Evolutionary conservation across 1,140 invertebrate species (phyloP), one percentile per base, ranked within the genome.

Genomic region (Cyclargus thomasi): DNA sequence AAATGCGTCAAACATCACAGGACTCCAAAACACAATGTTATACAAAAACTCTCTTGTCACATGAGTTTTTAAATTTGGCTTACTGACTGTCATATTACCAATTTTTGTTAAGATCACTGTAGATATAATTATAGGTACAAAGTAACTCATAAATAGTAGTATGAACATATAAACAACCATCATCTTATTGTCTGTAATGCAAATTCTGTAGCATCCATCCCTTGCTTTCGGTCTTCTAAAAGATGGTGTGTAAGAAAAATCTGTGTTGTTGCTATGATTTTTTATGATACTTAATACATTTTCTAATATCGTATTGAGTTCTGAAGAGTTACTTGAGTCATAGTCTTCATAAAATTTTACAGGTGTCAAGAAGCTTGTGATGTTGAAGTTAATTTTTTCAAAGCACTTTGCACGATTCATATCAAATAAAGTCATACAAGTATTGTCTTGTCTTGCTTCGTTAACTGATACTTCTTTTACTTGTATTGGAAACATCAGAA

Each of bases 1-100:
- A 71, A 87, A 84, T 63, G 82, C 82, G 65, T 91, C 86, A 70
- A 91, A 84, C 79, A 91, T 83, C 2, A 89, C 80, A 0, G 87
- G 88, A 36, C 78, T 87, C 89, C 88, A 91, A 70, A 91, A 86
- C 21, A 90, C 72, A 62, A 90, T 73, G 64, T 89, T 91, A 64
- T 86, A 90, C 6, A 90, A 63, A 10, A 88, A 67, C 62, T 88
- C 85, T 39, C 81, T 76, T n/a, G 77, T 86, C 2, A 87, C 79
- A 78, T 84, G 82, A n/a, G 74, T 80, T 65, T 86, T 85, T 29
- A 80, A 70, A 65, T 80, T 78, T 5, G 72, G 70, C 29, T 76
- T 82, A 53, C 82, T 86, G 6, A 85, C 67, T 65, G 85, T 69
- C 74, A 82, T 82, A 6, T 76, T 57, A 71, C 88, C 78, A 69